Base-by-base conservation (phyloP, 2,888 invertebrate species). In the Mythimna impura region DNA sequence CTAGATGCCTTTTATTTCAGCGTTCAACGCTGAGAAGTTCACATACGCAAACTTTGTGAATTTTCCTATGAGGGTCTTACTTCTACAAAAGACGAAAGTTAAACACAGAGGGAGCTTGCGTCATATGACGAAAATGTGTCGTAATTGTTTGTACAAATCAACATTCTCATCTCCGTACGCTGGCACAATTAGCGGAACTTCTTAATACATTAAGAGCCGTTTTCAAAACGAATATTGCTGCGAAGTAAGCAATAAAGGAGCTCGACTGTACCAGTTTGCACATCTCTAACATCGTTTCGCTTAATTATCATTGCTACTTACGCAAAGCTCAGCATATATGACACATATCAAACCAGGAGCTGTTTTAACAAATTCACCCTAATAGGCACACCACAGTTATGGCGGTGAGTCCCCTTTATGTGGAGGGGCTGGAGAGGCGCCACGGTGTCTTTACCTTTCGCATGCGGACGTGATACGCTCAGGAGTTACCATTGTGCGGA, bases 301-400 rank as follows among this genome's bases (percentile, higher is more conserved):
- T 93, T 95, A 94, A 96, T 95, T 95, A 93, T 94, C 89, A 93
- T 94, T 92, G 93, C 93, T 92, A 90, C 91, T 92, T 93, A 90
- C 90, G 89, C 84, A 88, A 87, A 87, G 83, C 88, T 88, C 86
- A 86, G 89, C 86, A 79, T 80, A 71, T 82, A 81, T 81, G 88
- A 90, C 88, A 88, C 87, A 87, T 84, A 72, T 86, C 78, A 84
- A 70, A 71, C 50, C 50, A n/a, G 50, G 50, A 52, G 63, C 50
- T 64, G 17, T 71, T 76, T 66, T 36, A 74, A 63, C 25, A 58
- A 60, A 63, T 22, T 55, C 25, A 7, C n/a, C 10, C 36, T 52
- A 20, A 47, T 47, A 20, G 17, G 17, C 47, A 47, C 6, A 17
- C 17, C 17, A 17, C 3, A 47, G 20, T 7, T 20, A 47, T 17